These are phyloP conservation scores for Tetraneura akinire DNA, from an alignment of 1,140 invertebrate species.

Conservation along the genomic window DNA sequence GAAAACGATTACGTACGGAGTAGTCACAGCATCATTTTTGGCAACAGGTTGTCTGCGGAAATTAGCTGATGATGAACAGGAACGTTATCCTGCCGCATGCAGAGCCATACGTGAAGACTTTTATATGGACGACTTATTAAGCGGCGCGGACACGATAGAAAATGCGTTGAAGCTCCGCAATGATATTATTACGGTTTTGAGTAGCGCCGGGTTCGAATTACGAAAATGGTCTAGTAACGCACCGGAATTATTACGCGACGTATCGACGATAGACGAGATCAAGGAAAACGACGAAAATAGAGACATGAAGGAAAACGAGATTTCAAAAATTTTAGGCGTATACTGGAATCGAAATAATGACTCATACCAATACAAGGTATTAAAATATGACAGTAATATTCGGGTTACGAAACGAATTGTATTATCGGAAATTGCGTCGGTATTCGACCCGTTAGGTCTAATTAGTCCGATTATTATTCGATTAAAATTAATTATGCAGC, in stretches of 20 bases:
- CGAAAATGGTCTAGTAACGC: background rate
- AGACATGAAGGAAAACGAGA: background rate
- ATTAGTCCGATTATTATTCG: background rate
- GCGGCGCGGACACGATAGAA: background rate
- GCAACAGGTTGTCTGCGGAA: no score
- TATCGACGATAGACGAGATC: background rate
- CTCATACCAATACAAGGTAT: background rate
- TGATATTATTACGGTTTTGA: background rate
- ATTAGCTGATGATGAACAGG: conserved; percentile 55
- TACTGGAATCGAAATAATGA: background rate
- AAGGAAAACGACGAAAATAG: background rate
- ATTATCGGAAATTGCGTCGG: conserved; percentile 48
- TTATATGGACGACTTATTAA: background rate
- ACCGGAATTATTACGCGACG: background rate
- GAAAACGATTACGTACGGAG: no score
- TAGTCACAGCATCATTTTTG: no score
- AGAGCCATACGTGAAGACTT: background rate
- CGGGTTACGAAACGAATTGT: conserved; percentile 50
- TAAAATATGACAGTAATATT: background rate
- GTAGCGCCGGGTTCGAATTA: background rate
- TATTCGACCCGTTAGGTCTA: conserved; percentile 8
- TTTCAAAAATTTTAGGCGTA: background rate
- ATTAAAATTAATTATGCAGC: conserved; percentile 6
- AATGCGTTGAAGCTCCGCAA: background rate
- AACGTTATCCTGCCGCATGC: background rate